These are phyloP conservation scores for Sipha flava DNA, from an alignment of 1,140 invertebrate genomes.

Conservation along the genomic window DNA sequence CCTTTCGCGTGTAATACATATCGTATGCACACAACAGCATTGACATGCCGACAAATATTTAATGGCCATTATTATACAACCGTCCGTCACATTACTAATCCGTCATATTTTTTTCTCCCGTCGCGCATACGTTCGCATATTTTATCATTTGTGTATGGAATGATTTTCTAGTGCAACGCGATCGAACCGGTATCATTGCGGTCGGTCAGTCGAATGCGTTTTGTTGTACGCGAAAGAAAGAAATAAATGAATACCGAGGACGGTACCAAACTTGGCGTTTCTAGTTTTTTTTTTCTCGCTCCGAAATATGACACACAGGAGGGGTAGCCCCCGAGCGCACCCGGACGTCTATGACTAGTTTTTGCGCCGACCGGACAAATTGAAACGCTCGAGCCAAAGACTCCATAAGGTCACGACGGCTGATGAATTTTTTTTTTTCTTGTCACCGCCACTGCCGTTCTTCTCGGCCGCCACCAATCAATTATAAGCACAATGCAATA, in stretches of 20 bases:
- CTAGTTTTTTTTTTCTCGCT: background rate
- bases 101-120: no score
- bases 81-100: no score
- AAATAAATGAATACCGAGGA: background rate
- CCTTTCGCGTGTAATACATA: no score
- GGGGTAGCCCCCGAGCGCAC: background rate
- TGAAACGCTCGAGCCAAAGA: constrained; percentile 24
- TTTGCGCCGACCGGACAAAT: constrained; percentile 1
- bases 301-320: no score
- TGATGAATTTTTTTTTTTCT: constrained; percentile 2
- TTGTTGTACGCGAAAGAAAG: background rate
- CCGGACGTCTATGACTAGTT: background rate
- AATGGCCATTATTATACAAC: no score
- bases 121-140: background rate
- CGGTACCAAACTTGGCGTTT: constrained; percentile 17
- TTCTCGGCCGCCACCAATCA: background rate
- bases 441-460: background rate
- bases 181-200: no score
- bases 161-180: no score
- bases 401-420: constrained; percentile 22
- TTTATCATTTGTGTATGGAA: no score
- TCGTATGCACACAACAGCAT: no score
- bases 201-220: background rate
- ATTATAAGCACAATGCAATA: background rate
- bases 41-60: no score